Evolutionary conservation across 2,113 vertebrate species (phyloP).

Genomic region (Elgaria multicarinata): DNA sequence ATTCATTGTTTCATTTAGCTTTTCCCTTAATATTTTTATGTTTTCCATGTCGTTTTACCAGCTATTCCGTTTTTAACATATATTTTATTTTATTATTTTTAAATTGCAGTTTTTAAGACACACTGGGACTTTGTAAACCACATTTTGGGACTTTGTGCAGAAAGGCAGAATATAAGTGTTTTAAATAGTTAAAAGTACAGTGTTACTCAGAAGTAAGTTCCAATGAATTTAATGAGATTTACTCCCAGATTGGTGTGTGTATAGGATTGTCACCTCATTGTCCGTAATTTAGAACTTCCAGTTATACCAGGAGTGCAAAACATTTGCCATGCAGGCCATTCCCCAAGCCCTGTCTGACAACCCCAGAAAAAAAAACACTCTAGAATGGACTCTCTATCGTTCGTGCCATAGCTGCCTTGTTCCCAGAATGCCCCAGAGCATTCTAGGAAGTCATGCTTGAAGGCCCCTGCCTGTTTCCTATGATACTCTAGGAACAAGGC

Average conservation of each 20-base stretch:
- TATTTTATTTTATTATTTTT: background rate
- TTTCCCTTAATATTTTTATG: background rate
- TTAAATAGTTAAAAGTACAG: background rate
- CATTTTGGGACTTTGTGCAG: background rate
- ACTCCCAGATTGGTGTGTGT: background rate
- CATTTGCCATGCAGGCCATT: too few species aligned
- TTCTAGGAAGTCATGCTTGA: too few species aligned
- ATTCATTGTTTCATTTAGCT: background rate
- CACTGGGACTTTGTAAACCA: background rate
- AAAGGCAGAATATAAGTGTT: background rate
- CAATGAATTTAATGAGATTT: background rate
- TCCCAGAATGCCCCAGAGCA: too few species aligned
- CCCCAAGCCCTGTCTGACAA: too few species aligned
- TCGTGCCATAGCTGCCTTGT: too few species aligned
- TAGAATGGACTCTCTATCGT: too few species aligned
- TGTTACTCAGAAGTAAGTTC: too few species aligned
- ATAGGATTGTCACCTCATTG: background rate
- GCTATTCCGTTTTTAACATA: background rate
- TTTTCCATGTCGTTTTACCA: background rate
- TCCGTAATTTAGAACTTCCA: background rate
- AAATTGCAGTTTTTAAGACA: background rate
- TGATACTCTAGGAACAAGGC: too few species aligned
- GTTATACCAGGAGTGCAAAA: too few species aligned
- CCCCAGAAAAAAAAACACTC: too few species aligned
- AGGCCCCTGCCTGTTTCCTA: too few species aligned